Percentiles rank a stretch among this genome's conserved stretches.
Evolutionary conservation across 2,113 vertebrate species (phyloP).

Genomic region (Rhinopomastus cyanomelas): DNA sequence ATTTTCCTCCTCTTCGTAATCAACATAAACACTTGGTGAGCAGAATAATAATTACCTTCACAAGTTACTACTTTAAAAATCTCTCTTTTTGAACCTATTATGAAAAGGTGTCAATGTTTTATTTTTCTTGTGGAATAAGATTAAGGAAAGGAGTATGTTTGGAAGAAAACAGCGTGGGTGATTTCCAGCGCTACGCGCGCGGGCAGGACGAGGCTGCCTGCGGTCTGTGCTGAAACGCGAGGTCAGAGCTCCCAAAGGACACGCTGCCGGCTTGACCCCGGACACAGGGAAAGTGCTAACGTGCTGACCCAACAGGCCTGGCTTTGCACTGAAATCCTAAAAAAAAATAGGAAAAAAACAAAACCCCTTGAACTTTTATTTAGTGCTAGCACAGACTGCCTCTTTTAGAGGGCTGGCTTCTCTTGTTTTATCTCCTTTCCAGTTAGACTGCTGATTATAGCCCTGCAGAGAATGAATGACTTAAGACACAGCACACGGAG

Average conservation of each 20-base stretch:
- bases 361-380: conserved; percentile 41
- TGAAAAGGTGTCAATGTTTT: conserved; percentile 30
- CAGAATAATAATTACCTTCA: conserved; percentile 45
- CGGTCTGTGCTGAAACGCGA: conserved; percentile 54
- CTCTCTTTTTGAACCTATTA: conserved; percentile 24
- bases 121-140: conserved; percentile 41
- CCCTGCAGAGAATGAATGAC: conserved; percentile 43
- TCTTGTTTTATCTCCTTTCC: conserved; percentile 48
- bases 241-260: conserved; percentile 54
- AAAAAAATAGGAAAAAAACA: not conserved
- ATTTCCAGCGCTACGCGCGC: conserved; percentile 65
- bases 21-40: not conserved
- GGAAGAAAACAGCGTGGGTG: conserved; percentile 50
- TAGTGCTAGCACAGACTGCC: conserved; percentile 53
- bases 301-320: conserved; percentile 68
- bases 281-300: conserved; percentile 70
- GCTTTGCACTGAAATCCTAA: conserved; percentile 62
- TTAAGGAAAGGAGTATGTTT: not conserved
- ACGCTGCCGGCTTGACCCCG: conserved; percentile 66
- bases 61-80: conserved; percentile 50
- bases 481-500: conserved; percentile 3
- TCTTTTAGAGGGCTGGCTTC: conserved; percentile 28
- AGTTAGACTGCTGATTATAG: conserved; percentile 60
- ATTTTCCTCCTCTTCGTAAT: conserved; percentile 2
- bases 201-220: conserved; percentile 44